These are phyloP conservation scores for Cinclus cinclus DNA, from an alignment of 2,113 vertebrate species.

Conservation along the genomic window DNA sequence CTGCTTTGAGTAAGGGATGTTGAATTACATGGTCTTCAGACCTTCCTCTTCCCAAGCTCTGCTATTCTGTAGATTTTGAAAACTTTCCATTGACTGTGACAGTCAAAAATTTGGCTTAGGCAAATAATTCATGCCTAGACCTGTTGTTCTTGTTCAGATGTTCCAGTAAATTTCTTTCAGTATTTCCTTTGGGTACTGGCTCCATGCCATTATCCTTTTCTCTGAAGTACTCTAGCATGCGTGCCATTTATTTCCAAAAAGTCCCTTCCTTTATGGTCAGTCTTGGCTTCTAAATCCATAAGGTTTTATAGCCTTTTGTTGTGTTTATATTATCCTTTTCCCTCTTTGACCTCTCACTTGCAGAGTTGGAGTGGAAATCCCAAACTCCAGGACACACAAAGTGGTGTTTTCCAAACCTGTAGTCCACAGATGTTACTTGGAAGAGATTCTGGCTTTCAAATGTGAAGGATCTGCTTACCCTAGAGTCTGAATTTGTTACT, in stretches of 20 bases:
- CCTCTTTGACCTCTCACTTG: neutral
- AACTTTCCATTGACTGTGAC: neutral
- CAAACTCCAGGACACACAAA: neutral
- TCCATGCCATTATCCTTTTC: neutral
- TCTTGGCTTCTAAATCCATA: neutral
- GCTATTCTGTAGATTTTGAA: neutral
- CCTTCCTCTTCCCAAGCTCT: neutral
- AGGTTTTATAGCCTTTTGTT: neutral
- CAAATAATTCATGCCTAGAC: neutral
- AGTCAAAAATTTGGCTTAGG: neutral
- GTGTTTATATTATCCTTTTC: neutral
- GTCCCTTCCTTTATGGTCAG: neutral
- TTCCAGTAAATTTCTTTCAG: constrained; percentile 26
- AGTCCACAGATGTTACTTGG: neutral
- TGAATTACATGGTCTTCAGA: neutral
- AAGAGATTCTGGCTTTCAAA: neutral
- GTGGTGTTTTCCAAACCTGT: neutral
- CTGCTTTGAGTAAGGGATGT: neutral
- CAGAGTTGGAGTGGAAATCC: neutral
- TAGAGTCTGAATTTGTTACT: neutral
- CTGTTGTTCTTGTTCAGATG: neutral
- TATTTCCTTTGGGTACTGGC: constrained; percentile 9
- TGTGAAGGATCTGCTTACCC: neutral
- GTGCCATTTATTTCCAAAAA: constrained; percentile 6
- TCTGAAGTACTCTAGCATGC: neutral